Percentiles rank a stretch among this genome's conserved stretches.
phyloP scores from a whole-genome alignment of 2,797 vertebrate species.

The Buceros bicornis region DNA sequence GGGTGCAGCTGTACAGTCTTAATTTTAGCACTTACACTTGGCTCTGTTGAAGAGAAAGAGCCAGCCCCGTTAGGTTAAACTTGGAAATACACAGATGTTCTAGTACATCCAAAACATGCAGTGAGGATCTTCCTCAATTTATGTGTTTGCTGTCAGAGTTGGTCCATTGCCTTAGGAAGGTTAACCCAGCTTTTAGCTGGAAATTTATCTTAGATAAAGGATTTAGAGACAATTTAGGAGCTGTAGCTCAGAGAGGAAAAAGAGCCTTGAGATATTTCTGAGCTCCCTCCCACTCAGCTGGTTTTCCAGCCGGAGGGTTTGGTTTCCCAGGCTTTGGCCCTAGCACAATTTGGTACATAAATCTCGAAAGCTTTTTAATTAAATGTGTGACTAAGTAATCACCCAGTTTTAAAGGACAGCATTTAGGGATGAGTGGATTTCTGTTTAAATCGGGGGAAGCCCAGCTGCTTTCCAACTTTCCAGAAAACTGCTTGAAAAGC shows the following conservation, averaged over 20 bases:
- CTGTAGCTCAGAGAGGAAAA: not conserved
- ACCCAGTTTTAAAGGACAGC: not conserved
- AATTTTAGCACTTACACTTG: not conserved
- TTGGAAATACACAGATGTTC: not conserved
- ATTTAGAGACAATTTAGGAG: not conserved
- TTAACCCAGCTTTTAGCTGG: not conserved
- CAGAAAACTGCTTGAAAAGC: slow-evolving; percentile 1
- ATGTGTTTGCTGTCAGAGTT: not conserved
- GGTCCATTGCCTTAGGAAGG: not conserved
- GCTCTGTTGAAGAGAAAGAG: not conserved
- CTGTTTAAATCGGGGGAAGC: not conserved
- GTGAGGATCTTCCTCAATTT: not conserved
- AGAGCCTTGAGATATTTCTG: not conserved
- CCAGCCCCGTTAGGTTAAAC: not conserved
- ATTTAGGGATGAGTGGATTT: not conserved
- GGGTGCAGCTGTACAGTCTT: not conserved
- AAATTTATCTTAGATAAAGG: not conserved
- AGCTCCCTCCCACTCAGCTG: not conserved
- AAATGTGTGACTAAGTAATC: slow-evolving; percentile 2
- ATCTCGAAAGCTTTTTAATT: not conserved
- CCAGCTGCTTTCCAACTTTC: slow-evolving; percentile 26
- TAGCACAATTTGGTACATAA: not conserved
- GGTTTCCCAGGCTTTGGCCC: not conserved
- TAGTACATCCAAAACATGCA: not conserved
- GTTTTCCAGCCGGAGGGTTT: not conserved